phyloP scores from a whole-genome alignment of 2,113 vertebrate genomes.

The Sprattus sprattus region DNA sequence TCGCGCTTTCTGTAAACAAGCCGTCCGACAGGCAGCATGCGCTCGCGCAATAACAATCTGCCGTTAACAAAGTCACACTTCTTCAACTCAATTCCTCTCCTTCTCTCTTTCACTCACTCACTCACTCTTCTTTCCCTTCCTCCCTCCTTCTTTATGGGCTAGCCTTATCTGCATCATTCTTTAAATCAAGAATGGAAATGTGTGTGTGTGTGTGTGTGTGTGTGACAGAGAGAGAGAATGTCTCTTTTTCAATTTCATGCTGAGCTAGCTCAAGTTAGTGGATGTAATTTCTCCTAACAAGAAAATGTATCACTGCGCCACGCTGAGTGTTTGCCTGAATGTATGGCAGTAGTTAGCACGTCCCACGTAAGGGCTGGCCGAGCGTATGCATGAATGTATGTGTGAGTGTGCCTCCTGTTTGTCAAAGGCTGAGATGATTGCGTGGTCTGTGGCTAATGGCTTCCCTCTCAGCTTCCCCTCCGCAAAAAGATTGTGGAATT shows the following conservation, averaged over 20 bases:
- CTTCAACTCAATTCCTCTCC: slow-evolving; percentile 56
- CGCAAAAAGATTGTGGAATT: not conserved
- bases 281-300: slow-evolving; percentile 99
- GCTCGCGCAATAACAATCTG: slow-evolving; percentile 68
- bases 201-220: not conserved
- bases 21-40: slow-evolving; percentile 38
- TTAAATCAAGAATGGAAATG: slow-evolving; percentile 99
- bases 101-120: slow-evolving; percentile 48
- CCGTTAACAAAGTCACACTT: slow-evolving; percentile 61
- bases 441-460: not conserved
- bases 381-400: not conserved
- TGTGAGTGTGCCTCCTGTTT: not conserved
- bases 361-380: slow-evolving; percentile 53
- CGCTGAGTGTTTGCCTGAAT: not conserved
- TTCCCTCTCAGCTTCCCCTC: not conserved
- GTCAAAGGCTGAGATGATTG: not conserved
- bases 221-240: slow-evolving; percentile 72
- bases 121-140: slow-evolving; percentile 38
- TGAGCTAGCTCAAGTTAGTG: slow-evolving; percentile 98
- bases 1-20: slow-evolving; percentile 70
- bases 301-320: slow-evolving; percentile 96
- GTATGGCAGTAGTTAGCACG: slow-evolving; percentile 75
- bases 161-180: slow-evolving; percentile 89
- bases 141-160: slow-evolving; percentile 43
- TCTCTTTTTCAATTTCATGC: slow-evolving; percentile 99